Evolutionary conservation across 2,888 invertebrate genomes (phyloP).

Genomic region (Tanypteryx hageni): DNA sequence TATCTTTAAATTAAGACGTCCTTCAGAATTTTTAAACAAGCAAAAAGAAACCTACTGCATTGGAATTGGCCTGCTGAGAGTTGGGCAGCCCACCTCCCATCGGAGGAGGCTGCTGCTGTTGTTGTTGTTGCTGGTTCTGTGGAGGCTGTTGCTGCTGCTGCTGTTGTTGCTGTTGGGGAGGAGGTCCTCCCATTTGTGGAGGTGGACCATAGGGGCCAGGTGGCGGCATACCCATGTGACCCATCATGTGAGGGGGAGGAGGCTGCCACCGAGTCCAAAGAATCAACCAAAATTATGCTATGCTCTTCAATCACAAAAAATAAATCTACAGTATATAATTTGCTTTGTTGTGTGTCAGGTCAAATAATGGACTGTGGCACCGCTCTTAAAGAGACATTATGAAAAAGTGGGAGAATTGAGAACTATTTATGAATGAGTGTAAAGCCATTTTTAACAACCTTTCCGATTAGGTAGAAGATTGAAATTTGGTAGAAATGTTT

Average conservation of each 20-base stretch:
- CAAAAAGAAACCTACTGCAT: background rate
- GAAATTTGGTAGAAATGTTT: too few relatives aligned
- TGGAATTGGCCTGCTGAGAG: slow-evolving; percentile 40
- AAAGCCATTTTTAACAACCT: too few relatives aligned
- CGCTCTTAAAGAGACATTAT: too few relatives aligned
- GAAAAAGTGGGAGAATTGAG: too few relatives aligned
- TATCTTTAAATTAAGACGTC: slow-evolving; percentile 70
- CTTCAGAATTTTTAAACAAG: too few relatives aligned
- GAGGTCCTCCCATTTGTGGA: slow-evolving; percentile 72
- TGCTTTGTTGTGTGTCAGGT: too few relatives aligned
- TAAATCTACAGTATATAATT: too few relatives aligned
- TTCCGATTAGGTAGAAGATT: too few relatives aligned
- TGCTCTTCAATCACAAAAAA: too few relatives aligned
- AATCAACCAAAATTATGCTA: background rate
- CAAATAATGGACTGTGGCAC: too few relatives aligned
- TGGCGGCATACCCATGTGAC: slow-evolving; percentile 73
- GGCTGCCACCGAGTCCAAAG: slow-evolving; percentile 67
- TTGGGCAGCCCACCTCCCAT: slow-evolving; percentile 53
- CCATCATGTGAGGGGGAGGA: slow-evolving; percentile 75
- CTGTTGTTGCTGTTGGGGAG: slow-evolving; percentile 54
- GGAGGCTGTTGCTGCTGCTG: slow-evolving; percentile 65
- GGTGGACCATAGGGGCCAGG: slow-evolving; percentile 76
- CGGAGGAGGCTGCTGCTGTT: slow-evolving; percentile 66
- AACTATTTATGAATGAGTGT: too few relatives aligned
- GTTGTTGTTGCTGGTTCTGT: slow-evolving; percentile 56